Conservation (phyloP, 2,113 vertebrate genomes). For the Nothocercus julius region DNA sequence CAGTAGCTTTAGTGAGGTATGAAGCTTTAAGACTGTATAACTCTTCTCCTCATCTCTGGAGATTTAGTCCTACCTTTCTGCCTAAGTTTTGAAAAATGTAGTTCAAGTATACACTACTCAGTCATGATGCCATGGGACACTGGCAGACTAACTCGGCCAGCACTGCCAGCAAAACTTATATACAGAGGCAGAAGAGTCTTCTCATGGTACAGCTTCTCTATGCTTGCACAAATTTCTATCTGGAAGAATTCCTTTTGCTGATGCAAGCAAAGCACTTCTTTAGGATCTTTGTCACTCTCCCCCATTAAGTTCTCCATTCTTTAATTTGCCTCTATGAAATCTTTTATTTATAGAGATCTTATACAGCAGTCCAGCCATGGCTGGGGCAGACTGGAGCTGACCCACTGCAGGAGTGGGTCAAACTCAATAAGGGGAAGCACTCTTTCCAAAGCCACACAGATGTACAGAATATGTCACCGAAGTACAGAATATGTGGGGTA, state of each 20-base stretch:
- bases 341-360: background rate
- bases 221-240: background rate
- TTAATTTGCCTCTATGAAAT: background rate
- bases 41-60: background rate
- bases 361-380: rapidly evolving
- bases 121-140: background rate
- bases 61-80: background rate
- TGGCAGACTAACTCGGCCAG: background rate
- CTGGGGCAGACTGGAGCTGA: background rate
- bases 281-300: background rate
- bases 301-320: background rate
- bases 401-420: too few relatives aligned
- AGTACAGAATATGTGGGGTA: background rate
- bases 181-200: background rate
- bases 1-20: background rate
- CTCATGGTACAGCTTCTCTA: background rate
- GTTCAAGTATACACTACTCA: background rate
- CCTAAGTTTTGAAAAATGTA: background rate
- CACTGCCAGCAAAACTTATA: background rate
- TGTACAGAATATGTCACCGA: background rate
- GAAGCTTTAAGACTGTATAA: background rate
- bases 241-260: background rate
- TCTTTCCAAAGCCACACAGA: background rate
- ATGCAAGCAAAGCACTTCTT: background rate
- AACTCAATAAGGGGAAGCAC: background rate